A percentile compares a stretch with the other conserved stretches of the same genome.
phyloP scores from a whole-genome alignment of 1,140 invertebrate genomes.

The Pachypsylla venusta region DNA sequence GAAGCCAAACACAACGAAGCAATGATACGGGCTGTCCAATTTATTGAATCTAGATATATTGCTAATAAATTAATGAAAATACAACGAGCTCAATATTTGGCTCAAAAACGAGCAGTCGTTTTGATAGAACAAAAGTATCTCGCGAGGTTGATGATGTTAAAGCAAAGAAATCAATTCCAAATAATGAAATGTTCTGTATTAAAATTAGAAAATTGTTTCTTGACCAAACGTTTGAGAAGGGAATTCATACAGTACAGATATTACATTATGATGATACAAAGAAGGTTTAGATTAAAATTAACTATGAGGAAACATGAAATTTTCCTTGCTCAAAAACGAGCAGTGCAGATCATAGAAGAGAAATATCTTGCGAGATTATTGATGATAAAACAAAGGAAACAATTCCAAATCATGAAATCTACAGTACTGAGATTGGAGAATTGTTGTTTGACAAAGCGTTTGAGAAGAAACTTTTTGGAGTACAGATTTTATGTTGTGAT shows the following conservation, averaged over 20 bases:
- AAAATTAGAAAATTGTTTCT: neutral
- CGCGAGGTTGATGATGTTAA: neutral
- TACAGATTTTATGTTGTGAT: neutral
- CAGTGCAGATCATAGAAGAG: neutral
- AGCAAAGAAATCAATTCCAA: neutral
- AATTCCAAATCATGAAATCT: neutral
- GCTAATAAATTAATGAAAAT: neutral
- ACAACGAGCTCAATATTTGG: neutral
- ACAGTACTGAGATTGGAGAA: neutral
- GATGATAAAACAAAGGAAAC: neutral
- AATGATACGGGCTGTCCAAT: neutral
- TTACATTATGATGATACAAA: neutral
- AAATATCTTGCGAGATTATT: neutral
- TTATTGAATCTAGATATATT: neutral
- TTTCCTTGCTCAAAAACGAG: no score
- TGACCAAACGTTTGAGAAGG: neutral
- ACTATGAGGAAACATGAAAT: neutral
- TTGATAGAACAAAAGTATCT: neutral
- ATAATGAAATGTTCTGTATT: neutral
- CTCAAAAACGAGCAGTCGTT: neutral
- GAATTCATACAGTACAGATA: neutral
- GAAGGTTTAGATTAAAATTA: neutral
- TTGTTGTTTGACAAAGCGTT: neutral
- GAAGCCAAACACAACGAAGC: no score
- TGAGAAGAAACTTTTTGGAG: neutral